Base-by-base conservation (phyloP, 2,888 invertebrate species). In the Lomographa bimaculata region DNA sequence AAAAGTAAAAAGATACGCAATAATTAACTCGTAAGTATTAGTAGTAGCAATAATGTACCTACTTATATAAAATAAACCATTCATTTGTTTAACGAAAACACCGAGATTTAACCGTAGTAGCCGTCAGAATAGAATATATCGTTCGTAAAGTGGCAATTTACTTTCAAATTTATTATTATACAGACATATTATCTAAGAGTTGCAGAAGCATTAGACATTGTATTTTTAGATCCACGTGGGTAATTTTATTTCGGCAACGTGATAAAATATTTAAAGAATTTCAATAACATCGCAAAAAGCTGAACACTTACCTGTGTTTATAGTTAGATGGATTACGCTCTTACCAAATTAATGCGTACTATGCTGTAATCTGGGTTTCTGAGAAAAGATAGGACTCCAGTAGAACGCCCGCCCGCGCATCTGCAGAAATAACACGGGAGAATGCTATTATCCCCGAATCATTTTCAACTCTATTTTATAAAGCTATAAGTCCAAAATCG, bases 311-410 rank as follows among this genome's bases (percentile, higher is more conserved):
- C 26, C 35, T 46, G 35, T 41, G 39, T 35, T 54, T 38, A 41
- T 34, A 44, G 43, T 51, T 47, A 48, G 43, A 38, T 41, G 37
- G 25, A 49, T 44, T 48, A 36, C 46, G 46, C 52, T 57, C 55
- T 59, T 63, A 62, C 65, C 48, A 54, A 64, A 65, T 65, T 67
- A 66, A 61, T 62, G 52, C 53, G 38, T 49, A 51, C 60, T 48
- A 48, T 52, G 49, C 52, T 60, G 63, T 67, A 66, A 69, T 74
- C 67, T 68, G 62, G 59, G 62, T 62, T 76, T 75, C 72, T 50
- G 48, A 63, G 77, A 73, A 75, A 57, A 58, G 50, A 61, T 58
- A 63, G 42, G 60, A 60, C 63, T 74, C 68, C 69, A 75, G 75
- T 42, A 48, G 54, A 52, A 37, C 38, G 41, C 38, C 36, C 60